phyloP scores from a whole-genome alignment of 2,113 vertebrate species.

The Psophia crepitans region DNA sequence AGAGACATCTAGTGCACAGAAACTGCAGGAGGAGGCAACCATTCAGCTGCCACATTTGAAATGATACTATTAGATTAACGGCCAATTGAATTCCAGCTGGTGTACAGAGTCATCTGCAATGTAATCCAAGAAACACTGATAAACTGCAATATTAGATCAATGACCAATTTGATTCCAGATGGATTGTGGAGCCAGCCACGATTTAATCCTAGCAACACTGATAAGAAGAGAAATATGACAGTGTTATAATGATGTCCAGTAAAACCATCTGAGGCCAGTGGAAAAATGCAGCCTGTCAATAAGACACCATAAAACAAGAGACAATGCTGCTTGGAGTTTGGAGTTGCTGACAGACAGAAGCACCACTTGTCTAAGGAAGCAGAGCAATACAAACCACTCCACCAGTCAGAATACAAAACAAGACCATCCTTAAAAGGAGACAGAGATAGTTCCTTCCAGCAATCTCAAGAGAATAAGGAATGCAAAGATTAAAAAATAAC shows the following conservation, averaged over 20 bases:
- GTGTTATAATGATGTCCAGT: not conserved
- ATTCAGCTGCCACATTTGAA: not conserved
- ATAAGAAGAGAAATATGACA: conserved; percentile 28
- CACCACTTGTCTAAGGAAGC: not conserved
- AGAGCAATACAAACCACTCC: not conserved
- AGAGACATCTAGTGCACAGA: not conserved
- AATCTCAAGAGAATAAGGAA: not conserved
- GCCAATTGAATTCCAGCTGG: conserved; percentile 17
- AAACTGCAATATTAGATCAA: conserved; percentile 52
- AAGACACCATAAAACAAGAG: not conserved
- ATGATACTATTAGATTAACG: conserved; percentile 26
- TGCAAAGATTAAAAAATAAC: not conserved
- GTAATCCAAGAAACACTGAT: conserved; percentile 15
- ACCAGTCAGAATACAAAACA: not conserved
- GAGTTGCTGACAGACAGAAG: not conserved
- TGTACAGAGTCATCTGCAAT: not conserved
- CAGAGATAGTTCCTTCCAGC: not conserved
- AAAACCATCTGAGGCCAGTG: not conserved
- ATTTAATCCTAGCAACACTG: not conserved
- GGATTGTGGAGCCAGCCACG: conserved; percentile 14
- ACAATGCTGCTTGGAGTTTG: not conserved
- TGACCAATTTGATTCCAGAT: conserved; percentile 51
- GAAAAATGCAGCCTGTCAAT: conserved; percentile 14
- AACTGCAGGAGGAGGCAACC: not conserved
- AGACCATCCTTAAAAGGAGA: not conserved